Base-by-base conservation (phyloP, 2,113 vertebrate genomes). In the Ornithorhynchus anatinus region DNA sequence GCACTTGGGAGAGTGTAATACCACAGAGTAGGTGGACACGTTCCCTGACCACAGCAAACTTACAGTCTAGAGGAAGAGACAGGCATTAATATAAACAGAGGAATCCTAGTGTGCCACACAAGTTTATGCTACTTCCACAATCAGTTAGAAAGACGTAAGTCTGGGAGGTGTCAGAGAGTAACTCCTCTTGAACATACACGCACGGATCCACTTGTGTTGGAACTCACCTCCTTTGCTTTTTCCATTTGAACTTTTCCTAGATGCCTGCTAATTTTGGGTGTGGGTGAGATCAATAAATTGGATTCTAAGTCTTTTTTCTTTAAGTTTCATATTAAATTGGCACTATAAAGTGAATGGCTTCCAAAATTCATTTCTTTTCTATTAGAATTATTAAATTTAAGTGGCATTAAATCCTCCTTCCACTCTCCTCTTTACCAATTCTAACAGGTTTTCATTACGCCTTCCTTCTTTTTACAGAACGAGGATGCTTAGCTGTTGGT, bases 391-490 rank as follows among this genome's bases (percentile, higher is more conserved):
- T 45, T 20, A 17, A 57, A 23, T 19, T 40, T 72, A 50, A 22
- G 7, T 22, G 36, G 7, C 13, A 17, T 60, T 79, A 72, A 44
- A 58, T 36, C 59, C 56, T 58, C 42, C 25, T 40, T 38, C 7
- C 5, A 48, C 15, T 57, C 45, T 16, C n/a, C 25, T 27, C 9
- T 47, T 64, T 8, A 58, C 31, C 47, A 58, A 69, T 44, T 70
- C 33, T 58, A 63, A 23, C 17, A 48, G 36, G 1, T 29, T 81
- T 76, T 48, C 45, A 43, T 84, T 62, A 59, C 72, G 31, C 44
- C 53, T 64, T 84, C 69, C 64, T 74, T 50, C 22, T 57, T 69
- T 37, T 47, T 63, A 60, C 23, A 36, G 50, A 67, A 27, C 37
- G 65, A 75, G 25, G 50, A 22, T 38, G 20, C 25, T 8, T 54